A percentile compares a stretch with the other conserved stretches of the same genome.
phyloP scores from a whole-genome alignment of 2,797 vertebrate species.

The Siniperca obscura region DNA sequence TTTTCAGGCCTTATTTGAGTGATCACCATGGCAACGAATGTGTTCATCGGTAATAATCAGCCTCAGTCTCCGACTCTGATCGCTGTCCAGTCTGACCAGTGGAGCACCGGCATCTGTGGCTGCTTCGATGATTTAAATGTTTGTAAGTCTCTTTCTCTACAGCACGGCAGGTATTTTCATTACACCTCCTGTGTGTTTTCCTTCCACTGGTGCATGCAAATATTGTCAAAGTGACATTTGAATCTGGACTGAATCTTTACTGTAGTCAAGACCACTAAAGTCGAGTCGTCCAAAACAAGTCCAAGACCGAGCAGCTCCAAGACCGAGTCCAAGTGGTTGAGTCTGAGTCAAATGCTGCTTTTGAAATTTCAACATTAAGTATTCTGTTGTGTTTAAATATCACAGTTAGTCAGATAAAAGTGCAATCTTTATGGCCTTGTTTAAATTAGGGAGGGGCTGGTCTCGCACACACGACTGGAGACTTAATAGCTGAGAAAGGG shows the following conservation, averaged over 20 bases:
- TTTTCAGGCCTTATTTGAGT: constrained; percentile 39
- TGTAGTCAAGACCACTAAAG: not conserved
- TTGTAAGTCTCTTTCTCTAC: constrained; percentile 14
- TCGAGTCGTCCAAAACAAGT: not conserved
- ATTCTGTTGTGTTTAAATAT: not conserved
- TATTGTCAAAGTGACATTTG: not conserved
- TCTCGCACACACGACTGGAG: not conserved
- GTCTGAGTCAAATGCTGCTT: not conserved
- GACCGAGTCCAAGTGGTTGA: not conserved
- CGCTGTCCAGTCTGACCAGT: constrained; percentile 22
- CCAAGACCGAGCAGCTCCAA: not conserved
- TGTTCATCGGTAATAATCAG: constrained; percentile 20
- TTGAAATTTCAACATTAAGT: not conserved
- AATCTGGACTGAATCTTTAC: not conserved
- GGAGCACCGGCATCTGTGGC: constrained; percentile 43
- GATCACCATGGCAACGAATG: constrained; percentile 47
- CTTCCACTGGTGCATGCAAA: not conserved
- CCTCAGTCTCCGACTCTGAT: not conserved
- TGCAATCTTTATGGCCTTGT: not conserved
- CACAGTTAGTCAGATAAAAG: not conserved
- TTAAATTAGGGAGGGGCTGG: too few species aligned
- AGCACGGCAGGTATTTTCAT: not conserved
- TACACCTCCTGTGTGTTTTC: not conserved
- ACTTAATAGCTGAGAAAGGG: too few species aligned
- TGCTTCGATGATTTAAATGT: constrained; percentile 41